Evolutionary conservation across 2,113 vertebrate genomes (phyloP).

Genomic region (Tapirus terrestris): DNA sequence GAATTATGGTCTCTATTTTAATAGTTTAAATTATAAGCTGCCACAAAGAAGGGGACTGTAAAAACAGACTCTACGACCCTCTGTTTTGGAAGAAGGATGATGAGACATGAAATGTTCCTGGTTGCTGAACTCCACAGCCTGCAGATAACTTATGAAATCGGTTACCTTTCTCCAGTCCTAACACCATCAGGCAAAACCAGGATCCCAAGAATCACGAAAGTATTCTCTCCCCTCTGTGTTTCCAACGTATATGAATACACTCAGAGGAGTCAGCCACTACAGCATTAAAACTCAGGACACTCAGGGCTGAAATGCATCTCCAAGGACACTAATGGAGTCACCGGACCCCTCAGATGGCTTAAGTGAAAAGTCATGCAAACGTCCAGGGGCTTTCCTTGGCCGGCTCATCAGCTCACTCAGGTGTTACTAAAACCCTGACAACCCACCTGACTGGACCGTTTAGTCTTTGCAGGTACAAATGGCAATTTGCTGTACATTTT

Average conservation of each 20-base stretch:
- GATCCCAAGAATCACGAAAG: slow-evolving; percentile 80
- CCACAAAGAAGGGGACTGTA: background rate
- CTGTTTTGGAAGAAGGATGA: slow-evolving; percentile 56
- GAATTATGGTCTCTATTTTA: slow-evolving; percentile 11
- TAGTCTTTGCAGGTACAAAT: slow-evolving; percentile 93
- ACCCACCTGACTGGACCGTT: slow-evolving; percentile 85
- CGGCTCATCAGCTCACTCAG: slow-evolving; percentile 89
- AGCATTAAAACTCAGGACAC: slow-evolving; percentile 81
- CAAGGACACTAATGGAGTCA: slow-evolving; percentile 86
- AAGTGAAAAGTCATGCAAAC: slow-evolving; percentile 95
- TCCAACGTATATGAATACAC: slow-evolving; percentile 79
- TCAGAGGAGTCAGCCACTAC: slow-evolving; percentile 76
- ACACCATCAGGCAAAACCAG: slow-evolving; percentile 55
- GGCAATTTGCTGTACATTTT: slow-evolving; percentile 95
- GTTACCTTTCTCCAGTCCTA: slow-evolving; percentile 60
- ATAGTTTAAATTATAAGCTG: slow-evolving; percentile 20
- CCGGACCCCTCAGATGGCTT: slow-evolving; percentile 88
- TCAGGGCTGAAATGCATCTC: slow-evolving; percentile 75
- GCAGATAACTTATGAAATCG: slow-evolving; percentile 62
- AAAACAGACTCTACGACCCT: background rate
- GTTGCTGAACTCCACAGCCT: slow-evolving; percentile 51
- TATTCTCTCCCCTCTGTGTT: slow-evolving; percentile 80
- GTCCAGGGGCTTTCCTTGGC: slow-evolving; percentile 88
- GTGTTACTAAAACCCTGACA: slow-evolving; percentile 91
- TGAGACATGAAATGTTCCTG: slow-evolving; percentile 56